phyloP scores from a whole-genome alignment of 2,888 invertebrate genomes.

The Caprella mutica region DNA sequence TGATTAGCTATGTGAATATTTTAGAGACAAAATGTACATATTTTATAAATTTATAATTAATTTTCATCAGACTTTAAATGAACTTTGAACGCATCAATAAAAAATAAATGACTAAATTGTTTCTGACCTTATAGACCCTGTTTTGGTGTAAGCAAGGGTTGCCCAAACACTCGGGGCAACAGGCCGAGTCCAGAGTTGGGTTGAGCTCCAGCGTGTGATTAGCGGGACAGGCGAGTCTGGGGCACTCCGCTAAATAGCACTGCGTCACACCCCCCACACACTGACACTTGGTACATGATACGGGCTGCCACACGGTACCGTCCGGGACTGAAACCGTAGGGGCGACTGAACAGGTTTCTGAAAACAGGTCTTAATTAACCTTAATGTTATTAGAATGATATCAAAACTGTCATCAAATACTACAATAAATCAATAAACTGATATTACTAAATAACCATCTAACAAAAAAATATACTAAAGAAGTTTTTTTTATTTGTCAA shows the following conservation, averaged over 20 bases:
- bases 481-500: no score
- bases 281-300: conserved; percentile 28
- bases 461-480: no score
- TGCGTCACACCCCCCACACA: conserved; percentile 22
- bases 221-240: conserved; percentile 22
- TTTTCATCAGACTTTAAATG: neutral
- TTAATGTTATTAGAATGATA: no score
- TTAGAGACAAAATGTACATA: no score
- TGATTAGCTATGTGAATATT: no score
- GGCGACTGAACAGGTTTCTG: conserved; percentile 21
- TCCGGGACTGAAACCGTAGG: conserved; percentile 7
- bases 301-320: conserved; percentile 30
- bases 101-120: neutral
- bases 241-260: conserved; percentile 31
- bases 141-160: conserved; percentile 20
- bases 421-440: neutral
- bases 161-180: conserved; percentile 27
- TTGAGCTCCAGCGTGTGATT: conserved; percentile 21
- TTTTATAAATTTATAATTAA: neutral
- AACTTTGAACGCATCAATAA: neutral
- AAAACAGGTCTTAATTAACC: no score
- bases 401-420: neutral
- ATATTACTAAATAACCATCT: neutral
- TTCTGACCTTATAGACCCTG: conserved; percentile 16
- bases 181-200: conserved; percentile 14